Evolutionary conservation across 2,113 vertebrate species (phyloP).

Genomic region (Zapus hudsonius): DNA sequence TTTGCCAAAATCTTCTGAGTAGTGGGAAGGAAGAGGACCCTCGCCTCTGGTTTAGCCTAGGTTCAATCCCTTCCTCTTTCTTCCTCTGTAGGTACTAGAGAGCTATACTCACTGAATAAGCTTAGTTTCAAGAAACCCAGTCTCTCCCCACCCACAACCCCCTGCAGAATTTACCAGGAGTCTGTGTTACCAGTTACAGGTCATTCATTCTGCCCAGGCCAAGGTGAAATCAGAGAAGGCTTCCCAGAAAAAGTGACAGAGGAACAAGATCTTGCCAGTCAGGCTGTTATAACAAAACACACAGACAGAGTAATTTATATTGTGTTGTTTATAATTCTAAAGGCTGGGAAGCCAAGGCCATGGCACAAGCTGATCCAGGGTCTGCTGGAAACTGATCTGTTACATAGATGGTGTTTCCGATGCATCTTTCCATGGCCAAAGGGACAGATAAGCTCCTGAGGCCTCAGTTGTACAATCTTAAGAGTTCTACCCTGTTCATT

Average conservation of each 20-base stretch:
- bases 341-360: background rate
- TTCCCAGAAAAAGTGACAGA: background rate
- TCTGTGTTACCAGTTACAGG: background rate
- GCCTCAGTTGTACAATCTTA: background rate
- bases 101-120: rapidly evolving
- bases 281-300: background rate
- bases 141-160: too few relatives aligned
- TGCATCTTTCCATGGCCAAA: rapidly evolving
- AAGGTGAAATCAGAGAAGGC: background rate
- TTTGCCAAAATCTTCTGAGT: too few relatives aligned
- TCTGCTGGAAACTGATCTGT: background rate
- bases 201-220: background rate
- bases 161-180: rapidly evolving
- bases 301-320: rapidly evolving
- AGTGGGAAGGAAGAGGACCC: background rate
- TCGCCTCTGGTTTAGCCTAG: background rate
- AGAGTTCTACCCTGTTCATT: background rate
- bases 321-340: too few relatives aligned
- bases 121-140: background rate
- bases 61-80: rapidly evolving
- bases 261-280: rapidly evolving
- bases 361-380: background rate
- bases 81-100: background rate
- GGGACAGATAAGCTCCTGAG: background rate
- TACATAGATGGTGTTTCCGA: background rate